phyloP scores from a whole-genome alignment of 2,113 vertebrate genomes.

The Muntiacus muntjak region DNA sequence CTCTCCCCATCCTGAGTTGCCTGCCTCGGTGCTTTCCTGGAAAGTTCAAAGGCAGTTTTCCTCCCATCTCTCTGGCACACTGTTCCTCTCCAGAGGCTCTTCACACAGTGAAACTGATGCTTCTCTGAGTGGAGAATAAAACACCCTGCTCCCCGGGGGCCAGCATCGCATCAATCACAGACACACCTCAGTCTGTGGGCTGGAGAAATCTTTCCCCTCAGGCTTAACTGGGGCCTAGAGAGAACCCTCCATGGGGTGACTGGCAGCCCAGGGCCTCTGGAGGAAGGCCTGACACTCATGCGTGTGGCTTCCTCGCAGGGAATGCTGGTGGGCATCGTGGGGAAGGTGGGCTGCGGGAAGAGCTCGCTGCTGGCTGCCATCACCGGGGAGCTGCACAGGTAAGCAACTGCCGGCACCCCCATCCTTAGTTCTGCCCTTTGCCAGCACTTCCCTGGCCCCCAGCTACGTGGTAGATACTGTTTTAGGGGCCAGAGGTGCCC shows the following conservation, averaged over 20 bases:
- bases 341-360: conserved; percentile 96
- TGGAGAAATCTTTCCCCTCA: neutral
- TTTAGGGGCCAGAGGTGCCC: neutral
- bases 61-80: neutral
- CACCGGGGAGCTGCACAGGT: conserved; percentile 94
- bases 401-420: neutral
- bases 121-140: neutral
- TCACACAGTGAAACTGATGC: neutral
- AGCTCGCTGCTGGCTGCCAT: conserved; percentile 92
- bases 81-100: neutral
- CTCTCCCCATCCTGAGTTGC: neutral
- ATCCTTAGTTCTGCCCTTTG: neutral
- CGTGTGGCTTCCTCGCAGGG: conserved; percentile 82
- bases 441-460: neutral
- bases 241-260: neutral
- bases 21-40: neutral
- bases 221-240: neutral
- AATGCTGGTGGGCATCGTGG: conserved; percentile 90
- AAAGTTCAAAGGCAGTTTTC: neutral
- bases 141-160: neutral
- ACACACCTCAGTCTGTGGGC: neutral
- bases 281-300: neutral
- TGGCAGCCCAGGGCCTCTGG: neutral
- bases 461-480: neutral
- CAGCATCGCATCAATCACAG: neutral